phyloP scores from a whole-genome alignment of 2,888 invertebrate genomes.

The Neoascia interrupta region DNA sequence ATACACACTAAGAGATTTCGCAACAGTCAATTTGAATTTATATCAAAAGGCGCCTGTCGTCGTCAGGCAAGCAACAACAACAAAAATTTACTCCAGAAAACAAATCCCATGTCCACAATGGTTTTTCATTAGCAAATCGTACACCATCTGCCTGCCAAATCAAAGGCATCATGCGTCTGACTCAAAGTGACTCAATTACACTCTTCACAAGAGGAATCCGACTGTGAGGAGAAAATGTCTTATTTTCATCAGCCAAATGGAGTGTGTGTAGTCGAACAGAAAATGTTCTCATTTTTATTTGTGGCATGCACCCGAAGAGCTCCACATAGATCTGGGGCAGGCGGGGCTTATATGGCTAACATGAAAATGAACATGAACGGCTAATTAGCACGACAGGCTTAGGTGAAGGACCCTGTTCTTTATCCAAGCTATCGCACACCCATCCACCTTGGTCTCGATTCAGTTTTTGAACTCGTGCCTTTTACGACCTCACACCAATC shows the following conservation, averaged over 20 bases:
- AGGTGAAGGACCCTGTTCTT: constrained; percentile 8
- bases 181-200: constrained; percentile 32
- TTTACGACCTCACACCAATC: no score
- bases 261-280: neutral
- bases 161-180: constrained; percentile 15
- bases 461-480: no score
- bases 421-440: no score
- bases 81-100: no score
- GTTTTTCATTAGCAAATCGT: constrained; percentile 29
- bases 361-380: neutral
- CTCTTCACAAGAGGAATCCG: constrained; percentile 15
- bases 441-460: no score
- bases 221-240: neutral
- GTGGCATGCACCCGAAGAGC: neutral
- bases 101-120: constrained; percentile 12
- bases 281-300: neutral
- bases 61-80: no score
- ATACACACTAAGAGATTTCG: neutral
- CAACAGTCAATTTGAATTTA: constrained; percentile 8
- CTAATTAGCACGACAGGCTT: constrained; percentile 23
- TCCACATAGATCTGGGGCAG: neutral
- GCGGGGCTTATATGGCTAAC: neutral
- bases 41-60: no score
- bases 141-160: constrained; percentile 20
- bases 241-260: constrained; percentile 19